Base-by-base conservation (phyloP, 2,113 vertebrate genomes). In the Galeopterus variegatus region DNA sequence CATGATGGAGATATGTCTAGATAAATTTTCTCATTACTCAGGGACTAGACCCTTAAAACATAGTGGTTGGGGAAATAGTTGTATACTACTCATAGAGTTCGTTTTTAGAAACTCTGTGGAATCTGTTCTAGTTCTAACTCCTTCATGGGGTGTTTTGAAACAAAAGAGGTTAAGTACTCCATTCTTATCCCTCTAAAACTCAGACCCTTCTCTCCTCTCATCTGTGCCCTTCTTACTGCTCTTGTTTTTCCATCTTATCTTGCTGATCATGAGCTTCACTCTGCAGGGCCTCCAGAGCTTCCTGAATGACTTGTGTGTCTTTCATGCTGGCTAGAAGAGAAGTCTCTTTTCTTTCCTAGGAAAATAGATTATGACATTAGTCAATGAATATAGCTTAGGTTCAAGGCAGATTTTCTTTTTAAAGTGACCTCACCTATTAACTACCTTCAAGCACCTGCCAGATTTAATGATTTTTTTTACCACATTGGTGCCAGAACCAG, bases 291-390 rank as follows among this genome's bases (percentile, higher is more conserved):
- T 88, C 1, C 0, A 24, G 69, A 21, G 72, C 52, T 77, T 97
- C 69, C 60, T 94, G 88, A 90, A 26, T 64, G 18, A n/a, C n/a
- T 24, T 90, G 67, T 28, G 58, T 17, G 28, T 77, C 75, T 95
- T 97, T 96, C 88, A 97, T 96, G 93, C 97, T 97, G 77, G 73
- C 81, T 75, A 81, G 76, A 83, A 95, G 41, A 64, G 69, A 33
- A 18, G 54, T 58, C 41, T 93, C 86, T 83, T 94, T 95, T 2
- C 54, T 75, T 89, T 98, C 96, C 98, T 98, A 95, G 48, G 48
- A 96, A 98, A 76, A 83, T 1, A 98, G 90, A 65, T 50, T 23
- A 65, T 41, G 48, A 83, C 19, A 24, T 82, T 82, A 92, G 69
- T 21, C 56, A 56, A 70, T 14, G 11, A 75, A 54, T 26, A 79